Evolutionary conservation across 35 echinoderm and acorn worm species (phyloP).

Genomic region (Diadema setosum): DNA sequence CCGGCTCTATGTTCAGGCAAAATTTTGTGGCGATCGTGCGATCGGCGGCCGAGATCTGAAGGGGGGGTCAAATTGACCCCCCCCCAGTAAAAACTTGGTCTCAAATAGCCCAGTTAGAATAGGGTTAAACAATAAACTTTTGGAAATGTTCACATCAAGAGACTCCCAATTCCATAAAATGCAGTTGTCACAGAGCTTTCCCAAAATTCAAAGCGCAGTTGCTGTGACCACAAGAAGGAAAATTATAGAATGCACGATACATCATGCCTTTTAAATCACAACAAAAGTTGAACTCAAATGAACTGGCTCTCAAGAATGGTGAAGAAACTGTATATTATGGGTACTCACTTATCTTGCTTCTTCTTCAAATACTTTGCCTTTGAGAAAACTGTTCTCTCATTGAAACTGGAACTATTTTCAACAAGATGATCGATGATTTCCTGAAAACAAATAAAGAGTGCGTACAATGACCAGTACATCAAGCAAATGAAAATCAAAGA

Average conservation of each 20-base stretch:
- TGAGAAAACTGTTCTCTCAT: constrained; percentile 76
- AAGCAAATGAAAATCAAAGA: no score
- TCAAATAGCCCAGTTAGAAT: no score
- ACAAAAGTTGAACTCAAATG: not conserved
- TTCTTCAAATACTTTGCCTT: constrained; percentile 88
- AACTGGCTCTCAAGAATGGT: not conserved
- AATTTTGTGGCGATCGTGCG: no score
- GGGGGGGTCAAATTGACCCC: no score
- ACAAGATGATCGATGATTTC: constrained; percentile 79
- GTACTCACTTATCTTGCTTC: constrained; percentile 77
- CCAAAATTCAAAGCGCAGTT: not conserved
- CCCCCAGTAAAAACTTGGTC: no score
- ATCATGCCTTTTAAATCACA: no score
- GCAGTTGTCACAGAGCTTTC: not conserved
- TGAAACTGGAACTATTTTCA: constrained; percentile 77
- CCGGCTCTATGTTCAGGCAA: no score
- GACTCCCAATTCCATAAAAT: not conserved
- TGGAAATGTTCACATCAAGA: no score
- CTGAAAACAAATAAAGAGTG: constrained; percentile 39
- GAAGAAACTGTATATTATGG: not conserved
- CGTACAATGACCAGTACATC: no score
- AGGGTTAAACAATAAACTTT: no score
- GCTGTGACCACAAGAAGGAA: not conserved
- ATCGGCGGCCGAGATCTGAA: no score
- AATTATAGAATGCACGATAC: no score